phyloP scores from a whole-genome alignment of 2,888 invertebrate genomes.

The Mimas tiliae region DNA sequence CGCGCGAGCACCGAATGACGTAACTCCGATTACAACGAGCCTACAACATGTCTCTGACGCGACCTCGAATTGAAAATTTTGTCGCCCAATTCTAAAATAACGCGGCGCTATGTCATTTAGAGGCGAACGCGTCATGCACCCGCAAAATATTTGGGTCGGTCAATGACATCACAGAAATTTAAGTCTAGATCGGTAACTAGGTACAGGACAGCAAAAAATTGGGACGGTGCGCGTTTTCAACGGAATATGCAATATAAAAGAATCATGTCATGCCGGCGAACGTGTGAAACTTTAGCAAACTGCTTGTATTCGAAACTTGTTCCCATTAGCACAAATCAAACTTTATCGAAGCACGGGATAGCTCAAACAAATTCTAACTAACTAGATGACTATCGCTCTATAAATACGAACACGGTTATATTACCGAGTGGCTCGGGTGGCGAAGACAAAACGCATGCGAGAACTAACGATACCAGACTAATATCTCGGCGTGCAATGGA shows the following conservation, averaged over 20 bases:
- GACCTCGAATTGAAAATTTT: constrained; percentile 70
- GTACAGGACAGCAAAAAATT: constrained; percentile 47
- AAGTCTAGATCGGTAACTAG: constrained; percentile 48
- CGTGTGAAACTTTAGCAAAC: background rate
- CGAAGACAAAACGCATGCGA: constrained; percentile 73
- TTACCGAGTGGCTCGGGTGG: constrained; percentile 47
- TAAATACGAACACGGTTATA: constrained; percentile 61
- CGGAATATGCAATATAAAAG: constrained; percentile 15
- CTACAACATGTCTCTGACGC: constrained; percentile 52
- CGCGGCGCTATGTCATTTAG: constrained; percentile 64
- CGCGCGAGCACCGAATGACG: constrained; percentile 60
- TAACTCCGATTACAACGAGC: constrained; percentile 55
- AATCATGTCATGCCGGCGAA: constrained; percentile 11
- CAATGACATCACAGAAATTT: constrained; percentile 66
- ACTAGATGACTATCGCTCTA: constrained; percentile 68
- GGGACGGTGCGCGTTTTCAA: constrained; percentile 42
- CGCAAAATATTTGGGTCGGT: constrained; percentile 73
- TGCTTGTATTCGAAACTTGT: constrained; percentile 4
- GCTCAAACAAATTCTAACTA: constrained; percentile 52
- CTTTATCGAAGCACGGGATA: constrained; percentile 23
- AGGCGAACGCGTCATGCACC: constrained; percentile 61
- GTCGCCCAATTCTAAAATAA: constrained; percentile 70
- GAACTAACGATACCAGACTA: constrained; percentile 72
- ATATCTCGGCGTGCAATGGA: constrained; percentile 59
- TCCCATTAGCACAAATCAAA: constrained; percentile 25